Evolutionary conservation across 2,113 vertebrate genomes (phyloP).

Genomic region (Mobula birostris): DNA sequence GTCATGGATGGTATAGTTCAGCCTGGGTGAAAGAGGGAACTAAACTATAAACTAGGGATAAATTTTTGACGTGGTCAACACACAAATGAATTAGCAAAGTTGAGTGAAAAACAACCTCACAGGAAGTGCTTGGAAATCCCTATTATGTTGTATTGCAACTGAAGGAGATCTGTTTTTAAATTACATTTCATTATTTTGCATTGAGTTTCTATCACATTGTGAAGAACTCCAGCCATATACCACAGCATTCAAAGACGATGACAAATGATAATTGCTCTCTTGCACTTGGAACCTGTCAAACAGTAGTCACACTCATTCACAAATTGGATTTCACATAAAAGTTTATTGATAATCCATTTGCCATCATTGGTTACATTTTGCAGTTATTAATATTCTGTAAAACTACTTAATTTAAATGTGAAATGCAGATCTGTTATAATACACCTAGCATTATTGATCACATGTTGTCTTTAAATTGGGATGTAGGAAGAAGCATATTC

Average conservation of each 20-base stretch:
- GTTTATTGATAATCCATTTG: not conserved
- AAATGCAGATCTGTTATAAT: too few species aligned
- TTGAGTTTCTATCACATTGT: not conserved
- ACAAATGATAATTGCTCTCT: not conserved
- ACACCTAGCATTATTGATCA: not conserved
- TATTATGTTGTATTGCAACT: not conserved
- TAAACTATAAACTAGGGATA: not conserved
- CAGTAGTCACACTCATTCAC: not conserved
- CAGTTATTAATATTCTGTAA: conserved; percentile 18
- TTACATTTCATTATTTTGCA: conserved; percentile 22
- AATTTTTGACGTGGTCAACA: not conserved
- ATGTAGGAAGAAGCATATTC: not conserved
- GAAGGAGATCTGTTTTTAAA: not conserved
- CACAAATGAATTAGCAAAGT: not conserved
- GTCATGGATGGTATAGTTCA: not conserved
- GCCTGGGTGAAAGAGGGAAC: not conserved
- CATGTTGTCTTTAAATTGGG: not conserved
- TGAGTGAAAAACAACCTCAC: not conserved
- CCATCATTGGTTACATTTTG: not conserved
- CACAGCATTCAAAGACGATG: not conserved
- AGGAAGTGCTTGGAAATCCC: too few species aligned
- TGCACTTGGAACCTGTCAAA: conserved; percentile 19
- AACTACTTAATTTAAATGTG: conserved; percentile 15
- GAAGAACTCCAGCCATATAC: not conserved
- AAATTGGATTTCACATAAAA: not conserved